phyloP scores from a whole-genome alignment of 2,797 vertebrate species.

The Malurus splendens region DNA sequence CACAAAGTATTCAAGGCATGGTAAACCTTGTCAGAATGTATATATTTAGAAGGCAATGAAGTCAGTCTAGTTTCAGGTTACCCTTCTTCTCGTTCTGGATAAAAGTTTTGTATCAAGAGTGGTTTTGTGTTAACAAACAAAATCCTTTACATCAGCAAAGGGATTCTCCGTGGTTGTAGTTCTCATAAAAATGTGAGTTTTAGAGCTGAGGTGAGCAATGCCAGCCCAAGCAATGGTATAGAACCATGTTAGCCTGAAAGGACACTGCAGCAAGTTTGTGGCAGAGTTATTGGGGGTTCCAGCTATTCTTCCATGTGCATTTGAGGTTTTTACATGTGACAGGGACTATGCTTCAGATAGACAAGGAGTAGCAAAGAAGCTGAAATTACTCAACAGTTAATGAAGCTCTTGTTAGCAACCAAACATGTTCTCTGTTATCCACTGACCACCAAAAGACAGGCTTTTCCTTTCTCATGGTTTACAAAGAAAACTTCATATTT shows the following conservation, averaged over 20 bases:
- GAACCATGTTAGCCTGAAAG: fast-evolving
- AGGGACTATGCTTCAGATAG: background rate
- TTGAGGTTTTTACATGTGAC: background rate
- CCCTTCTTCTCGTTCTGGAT: background rate
- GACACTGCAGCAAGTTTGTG: background rate
- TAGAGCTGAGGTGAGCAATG: background rate
- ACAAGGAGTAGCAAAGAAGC: background rate
- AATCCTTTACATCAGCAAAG: background rate
- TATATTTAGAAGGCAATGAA: background rate
- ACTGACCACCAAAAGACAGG: background rate
- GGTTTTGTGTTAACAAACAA: background rate
- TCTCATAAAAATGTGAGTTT: background rate
- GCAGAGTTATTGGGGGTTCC: background rate
- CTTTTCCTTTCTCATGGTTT: background rate
- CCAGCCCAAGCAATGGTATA: fast-evolving
- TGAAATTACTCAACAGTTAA: fast-evolving
- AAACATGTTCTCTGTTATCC: background rate
- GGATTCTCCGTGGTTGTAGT: background rate
- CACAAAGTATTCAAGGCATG: background rate
- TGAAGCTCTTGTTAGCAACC: background rate
- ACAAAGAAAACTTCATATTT: background rate
- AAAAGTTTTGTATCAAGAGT: background rate
- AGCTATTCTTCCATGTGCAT: background rate
- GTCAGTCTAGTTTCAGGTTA: background rate
- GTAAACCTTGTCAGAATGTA: background rate